Conservation (phyloP, 2,113 vertebrate genomes). For the Sinocyclocheilus anshuiensis region DNA sequence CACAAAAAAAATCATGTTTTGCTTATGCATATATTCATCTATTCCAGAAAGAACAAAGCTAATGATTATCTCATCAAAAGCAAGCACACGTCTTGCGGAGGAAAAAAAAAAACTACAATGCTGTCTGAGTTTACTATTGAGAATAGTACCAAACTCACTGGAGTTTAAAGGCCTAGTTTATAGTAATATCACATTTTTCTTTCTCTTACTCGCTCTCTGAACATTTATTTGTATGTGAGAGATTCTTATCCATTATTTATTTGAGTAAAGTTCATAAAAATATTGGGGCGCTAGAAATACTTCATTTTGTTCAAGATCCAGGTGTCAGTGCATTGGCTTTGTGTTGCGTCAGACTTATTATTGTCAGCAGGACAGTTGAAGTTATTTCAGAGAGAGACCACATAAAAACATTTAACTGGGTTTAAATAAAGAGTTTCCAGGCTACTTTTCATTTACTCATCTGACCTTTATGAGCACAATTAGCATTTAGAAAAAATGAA, state of each 20-base stretch:
- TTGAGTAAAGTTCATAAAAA: conserved; percentile 29
- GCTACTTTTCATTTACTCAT: conserved; percentile 78
- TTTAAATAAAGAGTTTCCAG: conserved; percentile 61
- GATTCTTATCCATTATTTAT: conserved; percentile 14
- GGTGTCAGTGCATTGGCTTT: conserved; percentile 23
- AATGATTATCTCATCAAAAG: conserved; percentile 30
- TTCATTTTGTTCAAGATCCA: conserved; percentile 21
- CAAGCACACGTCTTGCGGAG: not conserved
- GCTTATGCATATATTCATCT: not conserved
- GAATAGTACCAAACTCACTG: not conserved
- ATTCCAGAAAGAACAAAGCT: not conserved
- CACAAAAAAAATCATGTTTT: not conserved
- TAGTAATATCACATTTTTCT: conserved; percentile 30
- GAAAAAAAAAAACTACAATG: not conserved
- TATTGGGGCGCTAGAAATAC: not conserved
- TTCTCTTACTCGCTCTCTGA: not conserved
- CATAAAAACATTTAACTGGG: conserved; percentile 8
- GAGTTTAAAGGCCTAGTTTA: conserved; percentile 8
- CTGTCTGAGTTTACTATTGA: not conserved
- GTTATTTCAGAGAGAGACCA: conserved; percentile 19
- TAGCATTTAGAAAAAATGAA: conserved; percentile 85
- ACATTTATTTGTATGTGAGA: not conserved
- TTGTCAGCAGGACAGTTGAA: conserved; percentile 39
- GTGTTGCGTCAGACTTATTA: conserved; percentile 31
- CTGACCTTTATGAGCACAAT: conserved; percentile 85